These are phyloP conservation scores for Pyrgus malvae DNA, from an alignment of 2,888 invertebrate genomes.

Conservation along the genomic window DNA sequence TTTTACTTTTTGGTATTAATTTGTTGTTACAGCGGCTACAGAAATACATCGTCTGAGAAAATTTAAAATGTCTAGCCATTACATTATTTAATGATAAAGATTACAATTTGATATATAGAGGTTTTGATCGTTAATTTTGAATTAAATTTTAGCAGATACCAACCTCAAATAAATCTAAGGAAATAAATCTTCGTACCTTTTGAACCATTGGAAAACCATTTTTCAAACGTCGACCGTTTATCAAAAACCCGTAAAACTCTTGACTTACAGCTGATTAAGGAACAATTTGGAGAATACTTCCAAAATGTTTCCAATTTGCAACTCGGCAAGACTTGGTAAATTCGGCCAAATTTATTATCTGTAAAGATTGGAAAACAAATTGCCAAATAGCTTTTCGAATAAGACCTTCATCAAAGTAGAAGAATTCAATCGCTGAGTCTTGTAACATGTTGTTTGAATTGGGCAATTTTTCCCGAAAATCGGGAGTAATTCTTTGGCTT, in stretches of 20 bases:
- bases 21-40: no score
- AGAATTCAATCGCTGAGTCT: constrained; percentile 1
- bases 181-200: no score
- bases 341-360: constrained; percentile 19
- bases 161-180: no score
- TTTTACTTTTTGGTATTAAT: no score
- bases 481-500: no score
- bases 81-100: no score
- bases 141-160: no score
- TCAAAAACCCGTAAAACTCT: neutral
- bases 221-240: constrained; percentile 4
- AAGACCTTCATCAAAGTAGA: constrained; percentile 13
- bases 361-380: constrained; percentile 12
- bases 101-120: no score
- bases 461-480: neutral
- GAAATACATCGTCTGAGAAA: no score
- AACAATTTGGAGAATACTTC: constrained; percentile 1
- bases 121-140: no score
- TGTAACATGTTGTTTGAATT: constrained; percentile 7
- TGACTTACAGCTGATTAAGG: neutral
- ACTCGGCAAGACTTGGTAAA: constrained; percentile 1
- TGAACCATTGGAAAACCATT: no score
- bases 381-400: constrained; percentile 2
- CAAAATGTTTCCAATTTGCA: constrained; percentile 4
- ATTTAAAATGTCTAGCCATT: no score